Base-by-base conservation (phyloP, 2,113 vertebrate species). In the Scomber japonicus region DNA sequence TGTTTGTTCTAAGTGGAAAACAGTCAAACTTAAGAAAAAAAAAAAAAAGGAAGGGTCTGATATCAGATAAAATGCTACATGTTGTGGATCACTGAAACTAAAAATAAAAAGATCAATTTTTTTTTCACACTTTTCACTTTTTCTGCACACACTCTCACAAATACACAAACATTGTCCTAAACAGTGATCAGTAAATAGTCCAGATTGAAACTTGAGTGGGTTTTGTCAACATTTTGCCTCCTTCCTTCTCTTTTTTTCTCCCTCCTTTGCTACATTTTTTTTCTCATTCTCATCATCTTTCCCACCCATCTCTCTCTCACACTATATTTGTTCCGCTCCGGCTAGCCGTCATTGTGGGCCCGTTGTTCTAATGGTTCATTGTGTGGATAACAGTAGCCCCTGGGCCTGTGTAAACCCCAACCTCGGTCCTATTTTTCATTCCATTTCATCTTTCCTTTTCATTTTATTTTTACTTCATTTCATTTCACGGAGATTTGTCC, bases 401-500 rank as follows among this genome's bases (percentile, higher is more conserved):
- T 62, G 76, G 90, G 87, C 62, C 68, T 7, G 11, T 67, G 64
- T 81, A 86, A 88, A 88, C 73, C 75, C 65, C 53, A 21, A 56
- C 78, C 49, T 71, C 70, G 44, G 69, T 67, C 57, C 48, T 73
- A 48, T 49, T 73, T 74, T 86, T 82, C 68, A 83, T 84, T 89
- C 66, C 82, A 87, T 88, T 89, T 87, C 87, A 84, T 87, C 24
- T 88, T 78, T 77, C n/a, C 54, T 84, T 83, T 86, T 69, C 69
- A 78, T 88, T 90, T 90, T 81, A 83, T 80, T 93, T 90, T 83
- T 73, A 83, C 80, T 91, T 90, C 77, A 92, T 90, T 93, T 93
- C 89, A 92, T 94, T 94, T 94, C 86, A 91, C 78, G 69, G 91
- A 90, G 89, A 89, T 93, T 91, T 91, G 85, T 91, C 88, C 82